Percentiles rank a stretch among this genome's conserved stretches.
Conservation (phyloP, 2,797 vertebrate species). For the Lemur catta region DNA sequence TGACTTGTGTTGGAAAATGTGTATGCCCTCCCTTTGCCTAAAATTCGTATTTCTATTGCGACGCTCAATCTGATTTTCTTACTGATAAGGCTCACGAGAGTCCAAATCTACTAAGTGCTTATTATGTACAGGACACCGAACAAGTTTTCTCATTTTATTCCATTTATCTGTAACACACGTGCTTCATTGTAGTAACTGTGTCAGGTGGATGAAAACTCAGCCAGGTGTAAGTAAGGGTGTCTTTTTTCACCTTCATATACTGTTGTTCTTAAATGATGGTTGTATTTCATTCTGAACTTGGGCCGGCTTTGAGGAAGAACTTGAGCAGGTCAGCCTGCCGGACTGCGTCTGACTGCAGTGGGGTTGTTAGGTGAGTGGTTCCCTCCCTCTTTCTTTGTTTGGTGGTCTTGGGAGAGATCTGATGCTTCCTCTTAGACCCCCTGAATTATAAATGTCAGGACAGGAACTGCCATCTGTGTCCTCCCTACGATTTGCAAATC, state of each 20-base stretch:
- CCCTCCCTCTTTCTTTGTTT: background rate
- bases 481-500: background rate
- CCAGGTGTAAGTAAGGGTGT: background rate
- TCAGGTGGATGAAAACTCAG: background rate
- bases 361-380: background rate
- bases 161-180: background rate
- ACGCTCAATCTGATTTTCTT: background rate
- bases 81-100: background rate
- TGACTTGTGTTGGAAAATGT: background rate
- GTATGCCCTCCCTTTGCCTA: background rate
- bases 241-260: background rate
- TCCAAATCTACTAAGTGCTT: background rate
- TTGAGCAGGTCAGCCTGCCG: background rate
- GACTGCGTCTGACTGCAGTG: background rate
- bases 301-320: background rate
- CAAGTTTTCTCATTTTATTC: background rate
- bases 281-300: background rate
- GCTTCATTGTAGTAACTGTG: background rate
- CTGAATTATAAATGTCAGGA: background rate
- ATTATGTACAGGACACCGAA: background rate
- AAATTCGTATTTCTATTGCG: background rate
- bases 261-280: background rate
- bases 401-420: background rate
- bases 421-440: background rate
- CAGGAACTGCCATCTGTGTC: background rate